These are phyloP conservation scores for Drosophila kohkoa DNA, from an alignment of 1,140 invertebrate genomes.

Conservation along the genomic window DNA sequence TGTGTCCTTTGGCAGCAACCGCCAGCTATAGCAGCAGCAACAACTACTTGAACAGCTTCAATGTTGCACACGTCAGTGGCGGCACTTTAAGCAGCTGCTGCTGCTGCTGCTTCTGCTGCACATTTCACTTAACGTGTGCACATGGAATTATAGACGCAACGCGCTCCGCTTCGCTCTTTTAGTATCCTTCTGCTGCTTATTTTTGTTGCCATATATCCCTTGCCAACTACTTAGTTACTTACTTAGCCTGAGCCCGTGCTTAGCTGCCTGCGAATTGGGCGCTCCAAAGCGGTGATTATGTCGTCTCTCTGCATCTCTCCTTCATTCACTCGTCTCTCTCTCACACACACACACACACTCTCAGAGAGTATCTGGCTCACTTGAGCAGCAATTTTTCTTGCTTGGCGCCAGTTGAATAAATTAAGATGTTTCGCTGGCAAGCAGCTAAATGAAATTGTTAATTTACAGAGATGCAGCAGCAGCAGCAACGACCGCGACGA, in stretches of 20 bases:
- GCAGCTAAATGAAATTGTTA: constrained; percentile 77
- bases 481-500: constrained; percentile 23
- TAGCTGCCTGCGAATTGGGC: constrained; percentile 68
- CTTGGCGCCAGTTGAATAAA: constrained; percentile 65
- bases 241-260: constrained; percentile 59
- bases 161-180: background rate
- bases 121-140: constrained; percentile 42
- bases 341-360: constrained; percentile 41
- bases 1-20: constrained; percentile 57
- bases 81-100: constrained; percentile 46
- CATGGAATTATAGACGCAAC: constrained; percentile 36
- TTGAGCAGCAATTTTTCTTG: constrained; percentile 44
- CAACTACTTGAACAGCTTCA: constrained; percentile 8
- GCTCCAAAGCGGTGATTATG: constrained; percentile 76
- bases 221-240: constrained; percentile 37
- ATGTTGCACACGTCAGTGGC: constrained; percentile 68
- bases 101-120: constrained; percentile 22
- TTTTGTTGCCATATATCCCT: background rate
- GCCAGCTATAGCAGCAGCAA: constrained; percentile 35
- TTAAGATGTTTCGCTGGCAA: constrained; percentile 58
- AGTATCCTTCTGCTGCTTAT: background rate
- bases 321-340: background rate
- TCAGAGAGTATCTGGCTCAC: constrained; percentile 39
- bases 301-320: constrained; percentile 45
- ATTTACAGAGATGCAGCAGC: constrained; percentile 64